phyloP scores from a whole-genome alignment of 2,113 vertebrate genomes.

The Cavia aperea region DNA sequence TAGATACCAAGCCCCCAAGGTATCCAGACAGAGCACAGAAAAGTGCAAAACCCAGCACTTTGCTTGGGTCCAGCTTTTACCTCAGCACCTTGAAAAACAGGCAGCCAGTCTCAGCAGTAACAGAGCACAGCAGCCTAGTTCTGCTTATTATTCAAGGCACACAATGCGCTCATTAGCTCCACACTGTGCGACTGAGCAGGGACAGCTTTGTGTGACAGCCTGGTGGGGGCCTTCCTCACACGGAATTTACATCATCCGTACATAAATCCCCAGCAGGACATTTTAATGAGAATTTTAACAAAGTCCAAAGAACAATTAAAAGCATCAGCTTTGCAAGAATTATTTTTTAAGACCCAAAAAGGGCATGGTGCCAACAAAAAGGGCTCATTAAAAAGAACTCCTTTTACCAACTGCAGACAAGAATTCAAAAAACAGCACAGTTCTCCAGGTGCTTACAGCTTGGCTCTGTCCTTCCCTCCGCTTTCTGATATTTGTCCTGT shows the following conservation, averaged over 20 bases:
- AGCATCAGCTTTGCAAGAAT: background rate
- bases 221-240: background rate
- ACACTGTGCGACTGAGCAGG: background rate
- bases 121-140: no score
- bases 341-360: constrained; percentile 19
- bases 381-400: background rate
- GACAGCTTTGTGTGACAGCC: constrained; percentile 27
- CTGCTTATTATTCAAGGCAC: background rate
- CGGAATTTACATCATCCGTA: constrained; percentile 39
- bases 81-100: background rate
- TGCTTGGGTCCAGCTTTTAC: background rate
- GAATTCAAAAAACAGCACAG: background rate
- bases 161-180: background rate
- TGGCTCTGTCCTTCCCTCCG: background rate
- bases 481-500: background rate
- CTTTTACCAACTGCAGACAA: background rate
- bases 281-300: constrained; percentile 55
- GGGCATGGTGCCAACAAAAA: background rate
- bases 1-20: background rate
- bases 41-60: background rate
- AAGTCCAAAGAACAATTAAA: constrained; percentile 39
- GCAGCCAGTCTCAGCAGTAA: background rate
- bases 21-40: background rate
- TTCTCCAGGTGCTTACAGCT: background rate
- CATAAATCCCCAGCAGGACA: constrained; percentile 44